Evolutionary conservation across 2,797 vertebrate genomes (phyloP).

Genomic region (Vireo griseus): DNA sequence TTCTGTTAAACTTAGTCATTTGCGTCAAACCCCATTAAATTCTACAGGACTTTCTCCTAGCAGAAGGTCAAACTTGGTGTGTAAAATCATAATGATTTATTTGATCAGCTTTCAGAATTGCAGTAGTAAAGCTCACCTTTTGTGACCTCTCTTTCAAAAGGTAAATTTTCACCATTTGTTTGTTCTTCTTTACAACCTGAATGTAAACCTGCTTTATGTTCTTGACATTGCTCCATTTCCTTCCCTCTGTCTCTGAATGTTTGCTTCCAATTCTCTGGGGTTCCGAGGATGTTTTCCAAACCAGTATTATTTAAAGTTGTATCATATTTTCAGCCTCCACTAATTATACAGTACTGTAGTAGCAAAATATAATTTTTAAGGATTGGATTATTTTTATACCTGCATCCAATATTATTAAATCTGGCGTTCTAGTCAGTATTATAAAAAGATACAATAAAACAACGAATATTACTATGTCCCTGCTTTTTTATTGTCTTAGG

Average conservation of each 20-base stretch:
- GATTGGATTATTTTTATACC: constrained; percentile 81
- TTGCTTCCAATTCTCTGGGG: constrained; percentile 35
- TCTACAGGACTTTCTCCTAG: background rate
- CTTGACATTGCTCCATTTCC: constrained; percentile 37
- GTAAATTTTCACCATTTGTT: constrained; percentile 17
- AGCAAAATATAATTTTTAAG: constrained; percentile 76
- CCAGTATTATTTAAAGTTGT: constrained; percentile 79
- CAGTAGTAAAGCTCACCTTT: background rate
- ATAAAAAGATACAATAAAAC: constrained; percentile 76
- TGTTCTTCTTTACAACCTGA: constrained; percentile 45
- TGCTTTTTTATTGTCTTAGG: constrained; percentile 32
- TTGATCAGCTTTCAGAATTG: background rate
- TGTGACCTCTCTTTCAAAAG: background rate
- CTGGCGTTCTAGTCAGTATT: constrained; percentile 84
- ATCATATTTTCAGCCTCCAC: constrained; percentile 71
- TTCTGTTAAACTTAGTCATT: background rate
- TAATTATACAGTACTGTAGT: constrained; percentile 78
- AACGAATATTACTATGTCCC: constrained; percentile 50
- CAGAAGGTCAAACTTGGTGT: background rate
- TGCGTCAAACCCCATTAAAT: background rate
- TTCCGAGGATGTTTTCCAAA: constrained; percentile 58
- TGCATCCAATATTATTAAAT: constrained; percentile 67
- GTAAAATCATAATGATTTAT: constrained; percentile 2
- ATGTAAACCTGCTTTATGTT: constrained; percentile 21
- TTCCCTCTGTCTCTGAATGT: constrained; percentile 47